Evolutionary conservation across 2,113 vertebrate genomes (phyloP).

Genomic region (Polypterus bichir): DNA sequence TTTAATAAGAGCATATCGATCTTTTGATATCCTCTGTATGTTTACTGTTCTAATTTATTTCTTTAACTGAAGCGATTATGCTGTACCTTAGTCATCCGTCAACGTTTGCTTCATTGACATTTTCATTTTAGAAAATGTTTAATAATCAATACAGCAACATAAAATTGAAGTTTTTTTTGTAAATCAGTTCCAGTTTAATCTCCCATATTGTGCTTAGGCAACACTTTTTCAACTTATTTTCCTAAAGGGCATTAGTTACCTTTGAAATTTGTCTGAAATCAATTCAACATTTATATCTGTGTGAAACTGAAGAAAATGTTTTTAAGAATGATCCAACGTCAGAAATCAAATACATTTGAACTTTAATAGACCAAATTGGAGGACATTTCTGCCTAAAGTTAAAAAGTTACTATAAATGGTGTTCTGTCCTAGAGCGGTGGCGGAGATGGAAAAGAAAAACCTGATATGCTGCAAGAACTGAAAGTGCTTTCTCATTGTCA

Average conservation of each 20-base stretch:
- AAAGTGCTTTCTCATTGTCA: conserved; percentile 6
- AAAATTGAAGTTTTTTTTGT: conserved; percentile 6
- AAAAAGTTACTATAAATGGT: conserved; percentile 17
- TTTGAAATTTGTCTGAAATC: background rate
- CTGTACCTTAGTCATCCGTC: too few species aligned
- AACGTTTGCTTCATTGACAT: too few species aligned
- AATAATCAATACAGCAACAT: background rate
- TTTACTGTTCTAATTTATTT: too few species aligned
- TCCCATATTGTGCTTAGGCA: background rate
- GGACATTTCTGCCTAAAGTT: conserved; percentile 6
- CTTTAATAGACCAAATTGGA: conserved; percentile 25
- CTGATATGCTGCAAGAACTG: conserved; percentile 20
- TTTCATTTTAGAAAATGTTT: too few species aligned
- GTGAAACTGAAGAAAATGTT: background rate
- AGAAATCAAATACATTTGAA: conserved; percentile 24
- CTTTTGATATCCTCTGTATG: too few species aligned
- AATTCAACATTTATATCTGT: too few species aligned
- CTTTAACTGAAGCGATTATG: too few species aligned
- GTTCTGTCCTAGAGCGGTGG: conserved; percentile 20
- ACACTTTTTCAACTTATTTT: background rate
- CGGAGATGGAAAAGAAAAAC: conserved; percentile 15
- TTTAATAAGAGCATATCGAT: too few species aligned
- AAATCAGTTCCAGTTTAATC: background rate
- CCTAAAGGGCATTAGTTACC: background rate
- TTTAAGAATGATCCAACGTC: conserved; percentile 6